Evolutionary conservation across 2,888 invertebrate species (phyloP), one percentile per base, ranked within the genome.

Genomic region (Philopedon plagiatum): DNA sequence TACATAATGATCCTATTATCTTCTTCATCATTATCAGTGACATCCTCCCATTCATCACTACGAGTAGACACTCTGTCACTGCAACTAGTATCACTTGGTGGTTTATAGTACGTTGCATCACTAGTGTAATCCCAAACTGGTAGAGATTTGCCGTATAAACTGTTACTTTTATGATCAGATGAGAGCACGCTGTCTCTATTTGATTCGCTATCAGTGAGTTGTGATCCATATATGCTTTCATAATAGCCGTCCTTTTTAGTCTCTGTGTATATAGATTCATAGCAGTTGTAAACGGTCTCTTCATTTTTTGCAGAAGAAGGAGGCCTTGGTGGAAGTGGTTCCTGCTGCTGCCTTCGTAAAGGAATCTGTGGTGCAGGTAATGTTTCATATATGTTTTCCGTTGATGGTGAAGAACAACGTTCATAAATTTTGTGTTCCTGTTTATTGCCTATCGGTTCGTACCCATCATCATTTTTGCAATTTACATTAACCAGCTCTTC

Each of bases 31-130:
- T 88, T 88, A 80, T 90, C 90, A 4, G 89, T 89, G 11, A 91
- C 86, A 79, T 91, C 91, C 41, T 91, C 88, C 91, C 91, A 91
- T 78, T 91, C 91, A 74, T 91, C 91, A 75, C 90, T 90, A 15
- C 89, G 85, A 77, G 90, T 90, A 5, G 63, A 64, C 1, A 65
- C 49, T 18, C 68, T 61, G 58, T 70, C 74, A 76, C 89, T 90
- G 57, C 87, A 87, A 78, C 90, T 90, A 23, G 88, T 86, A 79
- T 89, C 89, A 77, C 89, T 89, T 13, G 81, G 77, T 75, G 88
- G 87, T 7, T 89, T 88, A 26, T 88, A 88, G 77, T 87, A 88
- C 76, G 80, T 78, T 15, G 75, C 67, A 15, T 69, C 74, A 44
- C 71, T 76, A 61, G 77, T 76, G 18, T 72, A 72, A 39, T 76